Evolutionary conservation across 92 coral and sea anemone genomes (phyloP), one percentile per base, ranked within the genome.

Genomic region (Actinostola sp.): DNA sequence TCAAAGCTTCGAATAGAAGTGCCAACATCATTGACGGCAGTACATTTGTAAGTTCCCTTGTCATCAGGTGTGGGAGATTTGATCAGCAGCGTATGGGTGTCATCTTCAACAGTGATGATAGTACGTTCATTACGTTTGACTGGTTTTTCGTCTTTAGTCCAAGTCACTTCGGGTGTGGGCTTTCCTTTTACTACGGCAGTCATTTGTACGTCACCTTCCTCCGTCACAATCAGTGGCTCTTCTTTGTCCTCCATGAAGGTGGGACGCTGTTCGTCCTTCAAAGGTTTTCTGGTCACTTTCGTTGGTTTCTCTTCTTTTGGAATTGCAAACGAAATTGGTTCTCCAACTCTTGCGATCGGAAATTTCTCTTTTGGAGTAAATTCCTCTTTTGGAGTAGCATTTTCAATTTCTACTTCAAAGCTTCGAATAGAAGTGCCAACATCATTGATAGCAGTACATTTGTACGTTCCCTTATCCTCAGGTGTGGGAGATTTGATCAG

Each of bases 401-500:
- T 33, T 61, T 74, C 64, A 4, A 78, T 57, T 17, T 58, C 70
- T 30, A 78, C 70, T 82, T 86, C 72, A 43, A 66, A 66, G 17
- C 46, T 41, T 27, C 57, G 55, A 8, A 26, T 57, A 54, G 76
- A 79, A 52, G 44, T 66, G 23, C 83, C 80, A 21, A 53, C 76
- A 13, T 76, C 92, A 34, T 82, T 82, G 60, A 88, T 61, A 16
- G 81, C 92, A 16, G 78, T 72, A 32, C 82, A 87, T 46, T 75
- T 89, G 86, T 89, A 89, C 56, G 86, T 82, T 9, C 92, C 96
- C 25, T 73, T 75, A 73, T 92, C 97, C 36, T 69, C 86, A 10
- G 66, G 50, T 1, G 82, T 77, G 20, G 91, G 85, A 50, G 82
- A 68, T 45, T 74, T 70, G 77, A 92, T 85, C 32, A 91, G 79